Evolutionary conservation across 2,888 invertebrate genomes (phyloP).

Genomic region (Drosophila meridionalis): DNA sequence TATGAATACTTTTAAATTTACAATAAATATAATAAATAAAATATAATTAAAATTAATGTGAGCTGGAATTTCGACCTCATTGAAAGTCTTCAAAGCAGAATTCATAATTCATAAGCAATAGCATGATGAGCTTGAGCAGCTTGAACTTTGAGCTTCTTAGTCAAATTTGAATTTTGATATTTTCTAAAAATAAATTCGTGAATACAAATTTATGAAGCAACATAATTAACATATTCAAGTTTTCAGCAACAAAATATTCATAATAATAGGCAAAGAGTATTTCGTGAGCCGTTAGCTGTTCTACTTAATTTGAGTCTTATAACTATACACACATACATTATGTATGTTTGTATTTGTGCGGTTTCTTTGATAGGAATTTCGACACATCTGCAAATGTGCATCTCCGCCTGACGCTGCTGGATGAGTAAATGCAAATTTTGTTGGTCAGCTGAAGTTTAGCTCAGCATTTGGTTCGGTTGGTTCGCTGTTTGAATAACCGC

Average conservation of each 20-base stretch:
- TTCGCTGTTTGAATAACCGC: constrained; percentile 33
- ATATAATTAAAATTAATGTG: too few relatives aligned
- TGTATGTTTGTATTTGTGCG: background rate
- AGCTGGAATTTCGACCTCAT: too few relatives aligned
- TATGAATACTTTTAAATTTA: background rate
- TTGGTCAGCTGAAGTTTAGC: constrained; percentile 41
- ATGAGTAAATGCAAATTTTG: constrained; percentile 41
- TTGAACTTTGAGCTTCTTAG: background rate
- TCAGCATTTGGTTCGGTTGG: constrained; percentile 17
- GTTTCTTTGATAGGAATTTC: background rate
- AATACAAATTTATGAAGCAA: background rate
- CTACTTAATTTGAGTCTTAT: background rate
- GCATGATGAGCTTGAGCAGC: background rate
- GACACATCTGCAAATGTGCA: background rate
- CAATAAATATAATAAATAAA: background rate
- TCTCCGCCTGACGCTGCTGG: constrained; percentile 6
- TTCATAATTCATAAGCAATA: background rate
- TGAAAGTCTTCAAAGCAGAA: background rate
- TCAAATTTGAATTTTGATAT: background rate
- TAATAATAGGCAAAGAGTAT: background rate
- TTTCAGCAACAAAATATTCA: background rate
- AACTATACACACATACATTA: background rate
- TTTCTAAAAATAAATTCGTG: background rate
- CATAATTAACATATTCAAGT: background rate
- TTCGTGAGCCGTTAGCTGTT: background rate